Base-by-base conservation (phyloP, 2,888 invertebrate genomes). In the Nomada ferruginata region DNA sequence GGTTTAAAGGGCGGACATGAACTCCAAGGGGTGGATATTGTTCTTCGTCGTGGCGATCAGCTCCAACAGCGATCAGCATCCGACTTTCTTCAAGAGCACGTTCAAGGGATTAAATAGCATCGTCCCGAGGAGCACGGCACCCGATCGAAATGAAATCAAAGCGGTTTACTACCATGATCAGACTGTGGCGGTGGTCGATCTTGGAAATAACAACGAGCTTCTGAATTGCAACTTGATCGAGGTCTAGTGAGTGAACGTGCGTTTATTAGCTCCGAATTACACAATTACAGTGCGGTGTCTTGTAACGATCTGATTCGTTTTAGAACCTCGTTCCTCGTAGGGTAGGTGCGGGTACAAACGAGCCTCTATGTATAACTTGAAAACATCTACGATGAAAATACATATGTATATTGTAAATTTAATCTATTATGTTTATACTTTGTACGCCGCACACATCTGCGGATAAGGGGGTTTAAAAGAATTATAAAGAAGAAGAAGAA, bases 181-280 rank as follows among this genome's bases (percentile, higher is more conserved):
- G 94, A 97, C 97, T 1, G 96, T 98, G 60, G 97, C 97, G 1
- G 96, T 98, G 60, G 96, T 97, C 63, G 97, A 97, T 93, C 94
- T 97, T 78, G 97, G 96, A 5, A 95, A 95, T 9, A 95, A 95
- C 82, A 96, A 97, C 92, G 94, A 96, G 89, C 94, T 97, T 79
- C 95, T 96, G 68, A 96, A 96, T 91, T 97, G 97, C 93, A 97
- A 97, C 93, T 95, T 98, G 89, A 96, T 98, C 91, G 98, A 98
- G 95, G 97, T 97, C 87, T 96, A 96, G 98, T 98, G 94, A 97
- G 97, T 97, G 91, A 60, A 26, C 44, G 55, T 15, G 15, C 52
- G 23, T 26, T 26, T 52, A 47, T 36, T 36, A 36, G 36, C 36
- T 23, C n/a, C 15, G 3, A 11, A 53, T n/a, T 9, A 23, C 36